Percentiles rank a stretch among this genome's conserved stretches.
Conservation (phyloP, 2,113 vertebrate genomes). For the Centropus unirufus region DNA sequence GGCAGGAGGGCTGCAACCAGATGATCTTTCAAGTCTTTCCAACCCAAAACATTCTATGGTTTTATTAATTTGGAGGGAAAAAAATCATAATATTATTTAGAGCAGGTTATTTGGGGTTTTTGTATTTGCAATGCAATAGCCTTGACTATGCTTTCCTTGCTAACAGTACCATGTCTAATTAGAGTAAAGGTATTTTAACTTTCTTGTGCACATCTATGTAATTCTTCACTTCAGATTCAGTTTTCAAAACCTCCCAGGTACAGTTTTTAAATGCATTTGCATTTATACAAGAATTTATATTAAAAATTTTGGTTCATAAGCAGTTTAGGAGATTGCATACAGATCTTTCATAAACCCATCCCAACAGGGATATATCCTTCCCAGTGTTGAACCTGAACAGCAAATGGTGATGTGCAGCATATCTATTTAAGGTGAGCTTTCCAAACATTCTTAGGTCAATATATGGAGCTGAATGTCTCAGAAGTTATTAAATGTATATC, state of each 20-base stretch:
- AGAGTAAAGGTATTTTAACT: neutral
- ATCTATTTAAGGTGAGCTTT: neutral
- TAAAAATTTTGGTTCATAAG: neutral
- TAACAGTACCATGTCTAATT: neutral
- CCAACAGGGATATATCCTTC: neutral
- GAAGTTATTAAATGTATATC: neutral
- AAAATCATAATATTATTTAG: neutral
- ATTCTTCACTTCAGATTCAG: neutral
- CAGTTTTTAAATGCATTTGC: neutral
- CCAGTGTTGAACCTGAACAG: neutral
- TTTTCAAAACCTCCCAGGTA: neutral
- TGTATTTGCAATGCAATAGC: neutral
- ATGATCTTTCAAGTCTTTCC: too few species aligned
- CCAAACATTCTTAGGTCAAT: neutral
- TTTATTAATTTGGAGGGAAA: neutral
- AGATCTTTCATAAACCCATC: neutral
- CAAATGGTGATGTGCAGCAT: rapidly evolving
- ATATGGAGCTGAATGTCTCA: neutral
- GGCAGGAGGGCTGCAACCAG: too few species aligned
- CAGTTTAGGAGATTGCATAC: neutral
- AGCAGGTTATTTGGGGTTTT: neutral
- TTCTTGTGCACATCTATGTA: neutral
- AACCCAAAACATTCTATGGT: too few species aligned
- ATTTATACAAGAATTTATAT: neutral
- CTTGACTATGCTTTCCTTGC: neutral